A percentile compares a stretch with the other conserved stretches of the same genome.
Conservation (phyloP, 2,113 vertebrate species). For the Cisticola juncidis region DNA sequence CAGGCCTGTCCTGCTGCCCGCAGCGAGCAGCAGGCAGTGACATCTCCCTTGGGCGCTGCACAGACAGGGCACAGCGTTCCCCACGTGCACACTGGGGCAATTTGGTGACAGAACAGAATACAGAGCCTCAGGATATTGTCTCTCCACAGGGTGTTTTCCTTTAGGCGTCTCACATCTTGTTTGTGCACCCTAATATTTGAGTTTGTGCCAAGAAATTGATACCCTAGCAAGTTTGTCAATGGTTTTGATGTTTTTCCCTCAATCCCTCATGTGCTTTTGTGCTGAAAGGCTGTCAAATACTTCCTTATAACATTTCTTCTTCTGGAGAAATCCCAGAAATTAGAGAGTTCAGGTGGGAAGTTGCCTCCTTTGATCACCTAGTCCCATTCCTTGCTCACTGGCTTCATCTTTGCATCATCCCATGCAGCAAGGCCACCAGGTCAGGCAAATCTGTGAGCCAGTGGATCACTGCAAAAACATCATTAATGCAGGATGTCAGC, state of each 20-base stretch:
- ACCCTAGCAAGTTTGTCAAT: neutral
- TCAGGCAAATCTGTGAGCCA: neutral
- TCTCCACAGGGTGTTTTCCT: neutral
- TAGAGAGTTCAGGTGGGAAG: neutral
- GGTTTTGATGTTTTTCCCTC: neutral
- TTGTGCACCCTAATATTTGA: neutral
- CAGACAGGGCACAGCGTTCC: neutral
- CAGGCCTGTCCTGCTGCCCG: neutral
- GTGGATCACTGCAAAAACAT: neutral
- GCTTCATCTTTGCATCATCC: neutral
- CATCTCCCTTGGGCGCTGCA: neutral
- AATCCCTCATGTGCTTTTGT: neutral
- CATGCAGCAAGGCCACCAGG: neutral
- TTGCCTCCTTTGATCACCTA: neutral
- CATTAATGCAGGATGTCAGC: neutral
- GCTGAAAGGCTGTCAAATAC: neutral
- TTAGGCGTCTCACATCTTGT: neutral
- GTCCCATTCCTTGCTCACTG: neutral
- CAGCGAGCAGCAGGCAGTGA: neutral
- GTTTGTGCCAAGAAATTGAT: neutral
- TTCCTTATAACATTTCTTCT: neutral
- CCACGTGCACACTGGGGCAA: accelerated
- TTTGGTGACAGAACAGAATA: neutral
- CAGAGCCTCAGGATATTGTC: neutral
- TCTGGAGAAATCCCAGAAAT: neutral